Evolutionary conservation across 2,888 invertebrate genomes (phyloP).

Genomic region (Sturmia bella): DNA sequence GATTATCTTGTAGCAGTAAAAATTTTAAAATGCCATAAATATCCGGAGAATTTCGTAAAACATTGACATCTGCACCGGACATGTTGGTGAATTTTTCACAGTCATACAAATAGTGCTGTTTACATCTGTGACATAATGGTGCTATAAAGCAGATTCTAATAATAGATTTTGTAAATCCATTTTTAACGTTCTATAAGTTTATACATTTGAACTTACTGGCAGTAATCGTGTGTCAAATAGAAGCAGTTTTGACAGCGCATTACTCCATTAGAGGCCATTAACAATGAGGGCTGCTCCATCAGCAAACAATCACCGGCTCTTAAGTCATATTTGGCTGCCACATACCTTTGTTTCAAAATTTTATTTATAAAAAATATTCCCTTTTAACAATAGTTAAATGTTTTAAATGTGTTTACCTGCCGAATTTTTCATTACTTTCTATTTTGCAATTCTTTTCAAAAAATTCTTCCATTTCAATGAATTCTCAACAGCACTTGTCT

Average conservation of each 20-base stretch:
- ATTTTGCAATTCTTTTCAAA: slow-evolving; percentile 77
- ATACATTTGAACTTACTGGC: slow-evolving; percentile 74
- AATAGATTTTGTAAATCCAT: neutral
- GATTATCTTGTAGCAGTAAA: slow-evolving; percentile 82
- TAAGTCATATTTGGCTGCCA: slow-evolving; percentile 83
- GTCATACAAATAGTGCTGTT: slow-evolving; percentile 83
- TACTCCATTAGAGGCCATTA: slow-evolving; percentile 82
- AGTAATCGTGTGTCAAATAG: slow-evolving; percentile 74
- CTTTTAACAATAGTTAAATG: neutral
- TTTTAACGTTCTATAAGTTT: neutral
- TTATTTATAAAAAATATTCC: slow-evolving; percentile 22
- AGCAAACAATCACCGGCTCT: slow-evolving; percentile 84
- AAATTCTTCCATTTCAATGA: slow-evolving; percentile 72
- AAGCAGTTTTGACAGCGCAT: slow-evolving; percentile 83
- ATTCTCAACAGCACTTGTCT: neutral
- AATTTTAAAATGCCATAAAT: slow-evolving; percentile 81
- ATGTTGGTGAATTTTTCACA: slow-evolving; percentile 83
- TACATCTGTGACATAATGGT: slow-evolving; percentile 82
- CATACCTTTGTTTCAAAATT: slow-evolving; percentile 82
- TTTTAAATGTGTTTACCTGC: slow-evolving; percentile 73
- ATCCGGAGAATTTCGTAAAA: slow-evolving; percentile 75
- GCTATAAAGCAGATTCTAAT: slow-evolving; percentile 83
- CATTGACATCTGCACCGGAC: slow-evolving; percentile 75
- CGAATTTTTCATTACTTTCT: slow-evolving; percentile 74
- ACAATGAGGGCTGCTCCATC: slow-evolving; percentile 83